Percentiles rank a stretch among this genome's conserved stretches.
Conservation (phyloP, 2,113 vertebrate genomes). For the Saccopteryx bilineata region DNA sequence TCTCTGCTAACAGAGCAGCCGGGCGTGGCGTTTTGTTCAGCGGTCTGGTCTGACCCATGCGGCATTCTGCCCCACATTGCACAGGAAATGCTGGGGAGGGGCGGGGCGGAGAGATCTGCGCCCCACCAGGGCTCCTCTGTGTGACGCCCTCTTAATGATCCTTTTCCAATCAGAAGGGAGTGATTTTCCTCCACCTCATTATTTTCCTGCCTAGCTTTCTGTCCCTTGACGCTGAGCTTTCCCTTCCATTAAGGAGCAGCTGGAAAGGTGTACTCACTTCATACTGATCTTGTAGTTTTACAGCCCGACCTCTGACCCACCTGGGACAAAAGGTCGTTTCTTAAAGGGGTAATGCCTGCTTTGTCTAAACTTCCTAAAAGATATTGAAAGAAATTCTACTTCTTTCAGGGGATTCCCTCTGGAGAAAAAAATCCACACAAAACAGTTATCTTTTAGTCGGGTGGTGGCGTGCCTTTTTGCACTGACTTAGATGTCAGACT, state of each 20-base stretch:
- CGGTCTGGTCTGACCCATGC: not conserved
- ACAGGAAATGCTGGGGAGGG: conserved; percentile 40
- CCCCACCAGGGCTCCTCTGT: conserved; percentile 48
- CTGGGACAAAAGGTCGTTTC: conserved; percentile 25
- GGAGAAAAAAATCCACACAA: not conserved
- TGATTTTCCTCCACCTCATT: conserved; percentile 66
- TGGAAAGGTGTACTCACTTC: not conserved
- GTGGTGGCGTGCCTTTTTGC: not conserved
- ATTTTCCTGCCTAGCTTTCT: conserved; percentile 61
- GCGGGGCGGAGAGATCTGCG: conserved; percentile 26
- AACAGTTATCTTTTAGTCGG: conserved; percentile 6
- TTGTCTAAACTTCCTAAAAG: conserved; percentile 3
- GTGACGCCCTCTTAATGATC: conserved; percentile 49
- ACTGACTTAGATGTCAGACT: not conserved
- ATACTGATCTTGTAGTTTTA: conserved; percentile 35
- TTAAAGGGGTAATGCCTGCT: conserved; percentile 25
- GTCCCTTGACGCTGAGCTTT: conserved; percentile 47
- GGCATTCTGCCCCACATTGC: conserved; percentile 57
- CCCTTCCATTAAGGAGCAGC: conserved; percentile 45
- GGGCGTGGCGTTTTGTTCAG: not conserved
- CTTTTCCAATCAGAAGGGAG: conserved; percentile 76
- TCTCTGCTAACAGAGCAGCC: not conserved
- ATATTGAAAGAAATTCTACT: not conserved
- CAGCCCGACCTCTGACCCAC: conserved; percentile 44
- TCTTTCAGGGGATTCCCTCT: not conserved